A percentile compares a stretch with the other conserved stretches of the same genome.
These are phyloP conservation scores for Ifrita kowaldi DNA, from an alignment of 2,113 vertebrate species.

Conservation along the genomic window DNA sequence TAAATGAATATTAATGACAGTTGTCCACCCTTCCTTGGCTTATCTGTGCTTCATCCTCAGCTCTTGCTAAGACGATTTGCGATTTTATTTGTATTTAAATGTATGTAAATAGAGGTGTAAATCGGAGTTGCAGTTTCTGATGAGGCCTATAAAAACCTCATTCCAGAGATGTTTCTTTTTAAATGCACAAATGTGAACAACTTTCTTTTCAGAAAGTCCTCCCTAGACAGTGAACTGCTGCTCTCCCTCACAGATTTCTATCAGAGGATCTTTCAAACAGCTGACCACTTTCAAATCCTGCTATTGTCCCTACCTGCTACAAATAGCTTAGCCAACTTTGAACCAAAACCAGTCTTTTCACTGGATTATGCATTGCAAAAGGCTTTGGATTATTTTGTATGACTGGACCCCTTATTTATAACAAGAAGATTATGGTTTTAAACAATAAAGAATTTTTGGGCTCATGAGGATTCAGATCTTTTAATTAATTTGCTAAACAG, in stretches of 20 bases:
- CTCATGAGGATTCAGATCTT: slow-evolving; percentile 2
- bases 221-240: background rate
- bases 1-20: background rate
- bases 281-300: background rate
- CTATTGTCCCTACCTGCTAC: slow-evolving; percentile 1
- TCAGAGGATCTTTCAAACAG: background rate
- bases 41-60: background rate
- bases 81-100: slow-evolving; percentile 21
- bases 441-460: slow-evolving; percentile 46
- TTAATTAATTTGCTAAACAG: slow-evolving; percentile 51
- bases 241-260: background rate
- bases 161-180: background rate
- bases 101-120: background rate
- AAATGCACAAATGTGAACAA: background rate
- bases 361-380: slow-evolving; percentile 54
- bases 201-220: background rate
- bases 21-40: background rate
- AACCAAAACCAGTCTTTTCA: slow-evolving; percentile 17
- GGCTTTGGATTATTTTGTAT: slow-evolving; percentile 55
- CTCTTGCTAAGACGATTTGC: background rate
- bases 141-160: background rate
- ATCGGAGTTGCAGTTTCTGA: background rate
- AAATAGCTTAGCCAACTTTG: slow-evolving; percentile 7
- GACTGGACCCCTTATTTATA: slow-evolving; percentile 38
- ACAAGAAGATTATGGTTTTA: slow-evolving; percentile 63